These are phyloP conservation scores for Pinna nobilis DNA, from an alignment of 1,140 invertebrate genomes.

Conservation along the genomic window DNA sequence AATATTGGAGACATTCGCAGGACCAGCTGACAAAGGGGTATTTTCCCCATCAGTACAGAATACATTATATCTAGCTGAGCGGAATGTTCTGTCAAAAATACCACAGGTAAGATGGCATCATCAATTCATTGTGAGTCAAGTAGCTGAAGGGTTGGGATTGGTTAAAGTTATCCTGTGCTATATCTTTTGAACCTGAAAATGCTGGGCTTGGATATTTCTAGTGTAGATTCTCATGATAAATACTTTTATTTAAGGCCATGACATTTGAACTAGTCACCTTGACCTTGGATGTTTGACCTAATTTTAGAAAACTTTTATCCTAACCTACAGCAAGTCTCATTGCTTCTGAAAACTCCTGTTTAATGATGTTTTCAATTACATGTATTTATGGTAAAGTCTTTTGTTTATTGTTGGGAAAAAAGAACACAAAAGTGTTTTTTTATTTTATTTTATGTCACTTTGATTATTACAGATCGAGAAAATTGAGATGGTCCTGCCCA, in stretches of 20 bases:
- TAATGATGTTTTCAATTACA: neutral
- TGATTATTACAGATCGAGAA: neutral
- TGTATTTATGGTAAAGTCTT: neutral
- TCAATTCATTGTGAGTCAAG: neutral
- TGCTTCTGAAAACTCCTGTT: neutral
- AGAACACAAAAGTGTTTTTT: neutral
- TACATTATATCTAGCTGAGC: slow-evolving; percentile 34
- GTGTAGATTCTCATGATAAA: neutral
- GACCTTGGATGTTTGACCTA: neutral
- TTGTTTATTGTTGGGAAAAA: neutral
- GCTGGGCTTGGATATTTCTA: neutral
- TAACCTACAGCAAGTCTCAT: neutral
- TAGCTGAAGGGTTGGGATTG: neutral
- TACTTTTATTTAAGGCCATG: neutral
- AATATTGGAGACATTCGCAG: slow-evolving; percentile 40
- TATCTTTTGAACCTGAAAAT: neutral
- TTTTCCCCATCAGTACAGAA: slow-evolving; percentile 46
- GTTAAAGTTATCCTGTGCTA: neutral
- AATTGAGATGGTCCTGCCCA: neutral
- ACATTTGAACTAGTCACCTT: neutral
- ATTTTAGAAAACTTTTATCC: neutral
- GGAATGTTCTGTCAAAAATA: slow-evolving; percentile 31
- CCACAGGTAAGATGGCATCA: slow-evolving; percentile 23
- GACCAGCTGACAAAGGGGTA: slow-evolving; percentile 28
- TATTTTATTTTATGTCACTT: neutral